Evolutionary conservation across 2,113 vertebrate genomes (phyloP).

Genomic region (Serinus canaria): DNA sequence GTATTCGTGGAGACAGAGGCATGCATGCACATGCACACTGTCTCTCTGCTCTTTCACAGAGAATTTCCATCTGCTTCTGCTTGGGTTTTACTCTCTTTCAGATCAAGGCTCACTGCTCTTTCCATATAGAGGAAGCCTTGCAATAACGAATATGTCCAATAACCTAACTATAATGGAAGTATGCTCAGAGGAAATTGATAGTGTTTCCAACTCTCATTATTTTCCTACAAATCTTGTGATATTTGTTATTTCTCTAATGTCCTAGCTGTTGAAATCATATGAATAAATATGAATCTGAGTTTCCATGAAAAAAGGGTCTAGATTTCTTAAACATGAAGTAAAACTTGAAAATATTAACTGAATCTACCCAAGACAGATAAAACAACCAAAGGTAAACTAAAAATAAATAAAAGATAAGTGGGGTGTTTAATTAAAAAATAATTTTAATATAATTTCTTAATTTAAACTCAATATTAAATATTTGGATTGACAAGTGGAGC

Average conservation of each 20-base stretch:
- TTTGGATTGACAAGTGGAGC: neutral
- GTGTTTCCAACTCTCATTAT: neutral
- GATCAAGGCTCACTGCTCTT: neutral
- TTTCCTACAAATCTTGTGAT: slow-evolving; percentile 9
- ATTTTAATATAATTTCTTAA: neutral
- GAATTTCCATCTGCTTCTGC: neutral
- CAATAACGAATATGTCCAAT: slow-evolving; percentile 15
- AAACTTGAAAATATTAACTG: neutral
- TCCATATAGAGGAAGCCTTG: neutral
- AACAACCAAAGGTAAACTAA: neutral
- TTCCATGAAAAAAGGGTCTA: neutral
- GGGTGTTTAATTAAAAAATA: neutral
- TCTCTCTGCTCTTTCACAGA: neutral
- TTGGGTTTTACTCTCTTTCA: neutral
- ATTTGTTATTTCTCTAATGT: slow-evolving; percentile 37
- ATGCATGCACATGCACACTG: neutral
- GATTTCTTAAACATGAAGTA: neutral
- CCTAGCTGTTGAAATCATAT: neutral
- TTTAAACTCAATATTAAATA: neutral
- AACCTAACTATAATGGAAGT: slow-evolving; percentile 2
- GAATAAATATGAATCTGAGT: neutral
- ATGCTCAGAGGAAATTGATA: neutral
- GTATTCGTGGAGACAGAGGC: neutral
- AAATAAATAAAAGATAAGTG: neutral
- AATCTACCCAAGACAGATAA: neutral